Evolutionary conservation across 2,797 vertebrate species (phyloP), one percentile per base, ranked within the genome.

Genomic region (Cyprinodon diabolis): DNA sequence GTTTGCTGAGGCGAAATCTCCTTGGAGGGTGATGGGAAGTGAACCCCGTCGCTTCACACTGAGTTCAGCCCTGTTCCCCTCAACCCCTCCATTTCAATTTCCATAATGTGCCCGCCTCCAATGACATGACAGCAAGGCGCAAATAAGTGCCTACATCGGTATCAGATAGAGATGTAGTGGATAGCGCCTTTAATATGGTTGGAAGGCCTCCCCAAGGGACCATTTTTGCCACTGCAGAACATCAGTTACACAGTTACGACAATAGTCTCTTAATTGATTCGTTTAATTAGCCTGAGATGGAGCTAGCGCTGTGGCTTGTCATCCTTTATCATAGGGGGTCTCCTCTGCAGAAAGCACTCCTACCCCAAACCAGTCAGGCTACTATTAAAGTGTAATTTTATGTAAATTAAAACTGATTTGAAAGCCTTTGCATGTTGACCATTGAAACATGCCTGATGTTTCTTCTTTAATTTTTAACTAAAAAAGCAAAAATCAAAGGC

Each of bases 71-170:
- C 94, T 93, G 95, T 95, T 94, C 95, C 88, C 83, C 94, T 95
- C 89, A 90, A 91, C 91, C 95, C 96, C 95, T 95, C 95, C 95
- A 92, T 95, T 94, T 95, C 92, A 95, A 97, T 99, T 97, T 98
- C 95, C 96, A 97, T 98, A 98, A 98, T 97, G 96, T 95, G 94
- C 96, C 90, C 80, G 94, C 95, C 95, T 96, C 94, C 95, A 86
- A 95, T 96, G 96, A 97, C 96, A 97, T 96, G 96, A 97, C 97
- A 97, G 97, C 96, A 93, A 96, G 97, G 95, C 93, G 93, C 97
- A 98, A 98, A 97, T 97, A 97, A 98, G 96, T 96, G 96, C 96
- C 97, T 96, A 95, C 97, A 97, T 98, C 96, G 97, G 96, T 96
- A 96, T 97, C 95, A 95, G 94, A 97, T 96, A 96, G 95, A 97